Conservation (phyloP, 2,113 vertebrate genomes). For the Elachura formosa region DNA sequence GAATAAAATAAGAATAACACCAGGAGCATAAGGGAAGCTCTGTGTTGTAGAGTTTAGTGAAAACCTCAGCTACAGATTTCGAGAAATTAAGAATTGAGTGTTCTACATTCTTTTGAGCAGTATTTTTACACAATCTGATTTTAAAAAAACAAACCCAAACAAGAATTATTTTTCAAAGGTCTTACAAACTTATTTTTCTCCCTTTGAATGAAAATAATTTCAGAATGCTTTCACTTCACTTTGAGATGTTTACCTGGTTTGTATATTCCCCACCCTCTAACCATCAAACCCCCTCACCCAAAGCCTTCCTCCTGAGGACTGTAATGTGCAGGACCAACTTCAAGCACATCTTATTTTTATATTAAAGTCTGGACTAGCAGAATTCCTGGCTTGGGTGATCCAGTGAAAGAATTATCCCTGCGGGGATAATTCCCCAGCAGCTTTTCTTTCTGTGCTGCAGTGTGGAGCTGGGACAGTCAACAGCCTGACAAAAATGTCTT, state of each 20-base stretch:
- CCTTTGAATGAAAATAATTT: not conserved
- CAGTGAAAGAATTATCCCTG: not conserved
- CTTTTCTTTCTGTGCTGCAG: fast-evolving
- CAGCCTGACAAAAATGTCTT: not conserved
- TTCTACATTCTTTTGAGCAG: not conserved
- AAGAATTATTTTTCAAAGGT: not conserved
- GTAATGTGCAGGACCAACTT: not conserved
- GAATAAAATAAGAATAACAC: not conserved
- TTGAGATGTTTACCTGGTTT: not conserved
- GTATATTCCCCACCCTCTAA: not conserved
- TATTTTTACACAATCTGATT: not conserved
- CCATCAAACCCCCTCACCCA: not conserved
- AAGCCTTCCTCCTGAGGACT: not conserved
- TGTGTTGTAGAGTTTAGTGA: not conserved
- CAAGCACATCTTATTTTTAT: not conserved
- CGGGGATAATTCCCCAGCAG: not conserved
- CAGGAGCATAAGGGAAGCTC: not conserved
- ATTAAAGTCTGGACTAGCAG: not conserved
- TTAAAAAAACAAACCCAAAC: not conserved
- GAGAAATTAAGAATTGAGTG: not conserved
- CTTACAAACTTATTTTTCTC: not conserved
- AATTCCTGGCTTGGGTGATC: not conserved
- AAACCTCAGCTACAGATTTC: not conserved
- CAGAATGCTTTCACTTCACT: not conserved
- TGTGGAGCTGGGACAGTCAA: not conserved